These are phyloP conservation scores for Oreochromis tanganicae DNA, from an alignment of 2,113 vertebrate genomes.

Conservation along the genomic window DNA sequence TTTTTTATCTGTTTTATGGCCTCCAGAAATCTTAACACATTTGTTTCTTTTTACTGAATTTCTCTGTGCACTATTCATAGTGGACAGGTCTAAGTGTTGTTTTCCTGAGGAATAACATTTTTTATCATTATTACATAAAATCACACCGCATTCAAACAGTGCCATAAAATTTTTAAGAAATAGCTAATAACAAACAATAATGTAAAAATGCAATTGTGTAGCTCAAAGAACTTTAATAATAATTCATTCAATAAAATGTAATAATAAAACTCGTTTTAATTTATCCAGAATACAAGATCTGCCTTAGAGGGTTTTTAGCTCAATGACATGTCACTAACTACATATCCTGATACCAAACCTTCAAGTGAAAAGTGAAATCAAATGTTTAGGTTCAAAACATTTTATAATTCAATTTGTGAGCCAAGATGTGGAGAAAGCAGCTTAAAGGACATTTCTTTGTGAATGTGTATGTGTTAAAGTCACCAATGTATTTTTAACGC, in stretches of 20 bases:
- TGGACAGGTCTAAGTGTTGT: neutral
- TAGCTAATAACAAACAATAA: fast-evolving
- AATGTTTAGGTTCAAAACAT: neutral
- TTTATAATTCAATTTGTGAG: neutral
- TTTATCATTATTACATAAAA: neutral
- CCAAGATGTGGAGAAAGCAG: neutral
- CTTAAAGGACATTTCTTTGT: neutral
- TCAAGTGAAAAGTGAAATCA: neutral
- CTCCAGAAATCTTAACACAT: neutral
- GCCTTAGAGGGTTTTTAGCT: neutral
- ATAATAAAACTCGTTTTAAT: neutral
- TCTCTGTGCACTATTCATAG: neutral
- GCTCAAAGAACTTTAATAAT: neutral
- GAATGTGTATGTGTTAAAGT: slow-evolving; percentile 16
- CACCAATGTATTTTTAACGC: slow-evolving; percentile 53
- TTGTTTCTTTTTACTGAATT: neutral
- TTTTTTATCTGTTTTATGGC: neutral
- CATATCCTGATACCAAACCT: neutral
- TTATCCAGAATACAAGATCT: fast-evolving
- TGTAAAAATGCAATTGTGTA: neutral
- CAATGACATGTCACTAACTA: neutral
- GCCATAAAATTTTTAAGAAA: neutral
- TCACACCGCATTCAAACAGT: fast-evolving
- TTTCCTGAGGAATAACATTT: neutral
- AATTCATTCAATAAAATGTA: neutral